Conservation (phyloP, 1,140 invertebrate genomes). For the Zaprionus inermis region DNA sequence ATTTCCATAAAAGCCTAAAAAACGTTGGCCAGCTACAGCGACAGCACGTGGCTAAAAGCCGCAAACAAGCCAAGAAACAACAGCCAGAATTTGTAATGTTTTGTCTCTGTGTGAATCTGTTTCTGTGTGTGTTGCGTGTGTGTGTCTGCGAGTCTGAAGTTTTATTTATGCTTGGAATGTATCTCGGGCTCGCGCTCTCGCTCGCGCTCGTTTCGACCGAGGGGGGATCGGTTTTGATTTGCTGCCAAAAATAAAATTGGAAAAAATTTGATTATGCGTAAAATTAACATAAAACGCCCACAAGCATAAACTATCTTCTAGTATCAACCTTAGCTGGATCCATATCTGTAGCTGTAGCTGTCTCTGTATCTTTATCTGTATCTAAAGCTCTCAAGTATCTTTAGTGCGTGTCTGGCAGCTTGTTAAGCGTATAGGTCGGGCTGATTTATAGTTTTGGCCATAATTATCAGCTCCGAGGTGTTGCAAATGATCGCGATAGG, state of each 20-base stretch:
- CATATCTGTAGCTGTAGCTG: slow-evolving; percentile 13
- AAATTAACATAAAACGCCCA: slow-evolving; percentile 66
- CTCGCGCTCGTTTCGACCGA: neutral
- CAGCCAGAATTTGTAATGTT: slow-evolving; percentile 24
- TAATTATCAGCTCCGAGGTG: slow-evolving; percentile 64
- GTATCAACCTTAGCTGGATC: slow-evolving; percentile 20
- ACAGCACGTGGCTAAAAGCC: slow-evolving; percentile 71
- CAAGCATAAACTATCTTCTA: slow-evolving; percentile 21
- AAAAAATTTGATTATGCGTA: slow-evolving; percentile 28
- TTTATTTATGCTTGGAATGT: slow-evolving; percentile 29
- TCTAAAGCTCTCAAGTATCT: slow-evolving; percentile 8
- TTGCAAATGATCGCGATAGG: slow-evolving; percentile 56
- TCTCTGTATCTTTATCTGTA: neutral
- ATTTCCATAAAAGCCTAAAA: slow-evolving; percentile 70
- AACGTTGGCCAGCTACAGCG: slow-evolving; percentile 25
- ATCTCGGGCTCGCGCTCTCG: no score
- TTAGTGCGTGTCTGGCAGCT: slow-evolving; percentile 26
- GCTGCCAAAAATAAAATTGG: slow-evolving; percentile 25
- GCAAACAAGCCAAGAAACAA: slow-evolving; percentile 48
- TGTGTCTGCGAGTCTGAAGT: neutral
- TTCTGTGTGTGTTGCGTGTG: neutral
- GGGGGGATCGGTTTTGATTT: slow-evolving; percentile 18
- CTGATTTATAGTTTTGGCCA: slow-evolving; percentile 57
- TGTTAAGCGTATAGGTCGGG: slow-evolving; percentile 23
- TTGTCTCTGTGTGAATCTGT: neutral